phyloP scores from a whole-genome alignment of 2,797 vertebrate species.

The Melanogrammus aeglefinus region DNA sequence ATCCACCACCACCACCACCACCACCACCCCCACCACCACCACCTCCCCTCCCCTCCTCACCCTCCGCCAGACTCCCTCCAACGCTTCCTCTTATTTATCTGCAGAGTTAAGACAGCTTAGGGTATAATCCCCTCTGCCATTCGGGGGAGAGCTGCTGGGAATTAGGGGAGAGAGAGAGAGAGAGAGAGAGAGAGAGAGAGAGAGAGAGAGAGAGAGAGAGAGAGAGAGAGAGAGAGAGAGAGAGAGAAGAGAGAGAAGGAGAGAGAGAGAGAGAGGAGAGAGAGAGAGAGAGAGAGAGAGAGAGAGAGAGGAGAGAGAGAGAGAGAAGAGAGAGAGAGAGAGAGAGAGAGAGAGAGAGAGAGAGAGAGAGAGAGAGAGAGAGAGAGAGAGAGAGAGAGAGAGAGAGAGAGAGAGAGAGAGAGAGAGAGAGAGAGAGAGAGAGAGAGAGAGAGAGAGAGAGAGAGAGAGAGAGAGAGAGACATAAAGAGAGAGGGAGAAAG shows the following conservation, averaged over 20 bases:
- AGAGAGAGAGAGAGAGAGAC: too few relatives aligned
- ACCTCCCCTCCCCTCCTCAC: conserved; percentile 10
- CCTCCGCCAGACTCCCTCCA: conserved; percentile 18
- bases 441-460: not conserved
- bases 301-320: too few relatives aligned
- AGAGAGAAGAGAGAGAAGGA: not conserved
- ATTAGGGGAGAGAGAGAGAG: too few relatives aligned
- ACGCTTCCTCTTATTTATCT: conserved; percentile 46
- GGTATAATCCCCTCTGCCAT: conserved; percentile 60
- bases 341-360: too few relatives aligned
- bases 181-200: too few relatives aligned
- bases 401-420: too few relatives aligned
- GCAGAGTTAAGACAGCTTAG: conserved; percentile 67
- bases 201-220: too few relatives aligned
- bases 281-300: not conserved
- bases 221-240: too few relatives aligned
- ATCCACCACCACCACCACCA: conserved; percentile 51
- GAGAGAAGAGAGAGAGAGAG: conserved; percentile 19
- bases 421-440: too few relatives aligned
- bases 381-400: too few relatives aligned
- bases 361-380: too few relatives aligned
- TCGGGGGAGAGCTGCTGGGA: conserved; percentile 35
- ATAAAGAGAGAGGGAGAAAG: not conserved
- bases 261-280: too few relatives aligned
- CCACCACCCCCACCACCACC: conserved; percentile 27